phyloP scores from a whole-genome alignment of 2,797 vertebrate species.

The Forpus xanthops region DNA sequence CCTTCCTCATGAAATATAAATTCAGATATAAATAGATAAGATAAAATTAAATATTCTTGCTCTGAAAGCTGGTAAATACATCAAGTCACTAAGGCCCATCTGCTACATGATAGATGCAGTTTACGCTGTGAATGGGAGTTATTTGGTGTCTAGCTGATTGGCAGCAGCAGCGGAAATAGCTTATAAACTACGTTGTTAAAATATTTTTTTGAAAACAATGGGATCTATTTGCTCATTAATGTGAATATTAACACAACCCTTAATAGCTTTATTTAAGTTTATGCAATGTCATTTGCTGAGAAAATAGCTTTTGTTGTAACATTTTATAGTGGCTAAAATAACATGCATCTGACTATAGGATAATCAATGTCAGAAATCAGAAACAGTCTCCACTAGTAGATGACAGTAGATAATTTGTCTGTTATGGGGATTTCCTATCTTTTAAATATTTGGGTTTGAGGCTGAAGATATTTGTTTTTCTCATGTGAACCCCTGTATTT shows the following conservation, averaged over 20 bases:
- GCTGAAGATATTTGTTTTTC: neutral
- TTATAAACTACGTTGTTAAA: slow-evolving; percentile 19
- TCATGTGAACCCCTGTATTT: neutral
- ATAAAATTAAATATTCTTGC: slow-evolving; percentile 49
- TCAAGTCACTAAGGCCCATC: neutral
- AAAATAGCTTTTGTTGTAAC: neutral
- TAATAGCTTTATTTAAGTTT: slow-evolving; percentile 8
- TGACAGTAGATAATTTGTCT: neutral
- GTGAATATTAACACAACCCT: neutral
- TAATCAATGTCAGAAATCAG: neutral
- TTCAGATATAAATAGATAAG: slow-evolving; percentile 13
- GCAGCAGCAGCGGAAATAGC: slow-evolving; percentile 42
- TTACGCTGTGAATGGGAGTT: neutral
- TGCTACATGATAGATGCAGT: neutral
- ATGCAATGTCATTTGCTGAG: slow-evolving; percentile 10
- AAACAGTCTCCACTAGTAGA: neutral
- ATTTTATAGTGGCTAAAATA: neutral
- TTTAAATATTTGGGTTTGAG: neutral
- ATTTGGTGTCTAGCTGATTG: slow-evolving; percentile 31
- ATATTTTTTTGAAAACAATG: neutral
- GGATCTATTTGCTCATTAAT: slow-evolving; percentile 2
- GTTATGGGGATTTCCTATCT: neutral
- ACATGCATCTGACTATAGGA: neutral
- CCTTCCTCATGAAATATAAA: slow-evolving; percentile 23
- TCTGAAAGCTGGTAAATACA: slow-evolving; percentile 55